Base-by-base conservation (phyloP, 2,113 vertebrate species). In the Helogale parvula region DNA sequence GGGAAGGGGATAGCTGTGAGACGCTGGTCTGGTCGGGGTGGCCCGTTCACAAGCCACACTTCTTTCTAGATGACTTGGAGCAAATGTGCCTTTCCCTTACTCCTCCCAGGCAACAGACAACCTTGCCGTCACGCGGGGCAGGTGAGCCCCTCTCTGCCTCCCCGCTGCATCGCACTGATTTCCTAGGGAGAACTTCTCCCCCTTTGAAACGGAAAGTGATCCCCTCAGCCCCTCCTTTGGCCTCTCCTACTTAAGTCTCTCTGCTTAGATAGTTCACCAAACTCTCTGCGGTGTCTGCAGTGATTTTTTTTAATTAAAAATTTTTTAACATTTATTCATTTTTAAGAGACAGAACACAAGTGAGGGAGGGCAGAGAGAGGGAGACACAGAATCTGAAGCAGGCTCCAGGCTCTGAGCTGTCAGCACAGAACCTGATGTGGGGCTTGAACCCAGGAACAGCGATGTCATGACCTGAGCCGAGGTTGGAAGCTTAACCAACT, bases 91-190 rank as follows among this genome's bases (percentile, higher is more conserved):
- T 35, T 60, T 76, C 29, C 31, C 12, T 6, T 21, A 9, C 35
- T 71, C 71, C 33, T 71, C 87, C 16, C 0, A 0, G 79, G 54
- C 7, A 0, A 1, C 1, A 0, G 65, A 12, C 23, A 35, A 27
- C 68, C 60, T 57, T 4, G 13, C 23, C 19, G 5, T 79, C 10
- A 16, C 41, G 21, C 54, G 31, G 63, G 72, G 19, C 31, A 8
- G 15, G 54, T 21, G 8, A 52, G 85, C 57, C 7, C 35, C 41
- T 88, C 33, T 50, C 33, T 8, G 7, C 23, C 27, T 57, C 21
- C 38, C 27, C 25, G 14, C 31, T 1, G 0, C 4, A 0, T 2
- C 27, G 0, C 5, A 35, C 66, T 6, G 0, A 31, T 41, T 69
- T 50, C 63, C 66, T 38, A 38, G 27, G 29, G 71, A 93, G 69